phyloP scores from a whole-genome alignment of 2,888 invertebrate genomes.

The Drosophila prostipennis region DNA sequence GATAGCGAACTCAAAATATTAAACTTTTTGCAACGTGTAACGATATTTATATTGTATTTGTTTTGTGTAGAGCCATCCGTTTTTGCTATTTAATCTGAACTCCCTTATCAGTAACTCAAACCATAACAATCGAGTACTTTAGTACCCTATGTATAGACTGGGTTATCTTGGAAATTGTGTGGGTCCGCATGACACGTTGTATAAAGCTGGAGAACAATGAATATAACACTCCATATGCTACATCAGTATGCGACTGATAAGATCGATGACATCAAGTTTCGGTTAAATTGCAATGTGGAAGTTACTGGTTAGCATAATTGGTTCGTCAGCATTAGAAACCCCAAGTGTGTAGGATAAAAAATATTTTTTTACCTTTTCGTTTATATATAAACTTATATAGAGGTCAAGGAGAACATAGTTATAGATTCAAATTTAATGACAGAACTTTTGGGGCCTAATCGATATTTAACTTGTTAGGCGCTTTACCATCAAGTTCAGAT shows the following conservation, averaged over 20 bases:
- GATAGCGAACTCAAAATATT: conserved; percentile 7
- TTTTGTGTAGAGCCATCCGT: conserved; percentile 10
- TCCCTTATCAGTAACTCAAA: conserved; percentile 33
- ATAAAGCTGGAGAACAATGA: neutral
- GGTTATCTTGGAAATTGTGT: conserved; percentile 19
- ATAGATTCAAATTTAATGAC: neutral
- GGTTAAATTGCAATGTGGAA: conserved; percentile 5
- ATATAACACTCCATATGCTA: neutral
- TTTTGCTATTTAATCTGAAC: conserved; percentile 21
- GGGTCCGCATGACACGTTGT: conserved; percentile 36
- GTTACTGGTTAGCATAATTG: neutral
- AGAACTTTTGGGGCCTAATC: conserved; percentile 3
- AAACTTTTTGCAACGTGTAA: neutral
- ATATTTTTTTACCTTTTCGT: too few species aligned
- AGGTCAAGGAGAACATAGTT: neutral
- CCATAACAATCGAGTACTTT: conserved; percentile 49
- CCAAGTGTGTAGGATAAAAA: too few species aligned
- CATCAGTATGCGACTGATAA: conserved; percentile 11
- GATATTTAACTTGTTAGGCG: conserved; percentile 2
- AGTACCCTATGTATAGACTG: conserved; percentile 34
- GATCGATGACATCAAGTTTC: conserved; percentile 14
- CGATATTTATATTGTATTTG: neutral
- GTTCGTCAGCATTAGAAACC: neutral
- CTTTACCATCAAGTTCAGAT: conserved; percentile 1
- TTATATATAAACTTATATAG: too few species aligned